Conservation (phyloP, 2,888 invertebrate species). For the Argyra leucocephala region DNA sequence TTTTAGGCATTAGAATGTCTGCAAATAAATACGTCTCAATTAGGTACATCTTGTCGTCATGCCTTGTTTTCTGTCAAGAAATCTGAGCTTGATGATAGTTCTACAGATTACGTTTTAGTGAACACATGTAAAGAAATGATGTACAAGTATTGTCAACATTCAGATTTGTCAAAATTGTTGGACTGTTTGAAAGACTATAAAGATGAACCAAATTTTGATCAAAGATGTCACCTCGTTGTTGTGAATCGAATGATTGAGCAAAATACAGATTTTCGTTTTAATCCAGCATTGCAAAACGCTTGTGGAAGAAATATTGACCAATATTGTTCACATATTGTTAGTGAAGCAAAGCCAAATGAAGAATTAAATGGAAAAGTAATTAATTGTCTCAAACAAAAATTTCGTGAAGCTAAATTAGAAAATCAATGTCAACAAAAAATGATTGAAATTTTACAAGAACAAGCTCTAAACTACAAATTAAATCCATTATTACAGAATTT, state of each 20-base stretch:
- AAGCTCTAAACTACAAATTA: conserved; percentile 81
- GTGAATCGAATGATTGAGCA: conserved; percentile 81
- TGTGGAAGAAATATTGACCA: conserved; percentile 75
- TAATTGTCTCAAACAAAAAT: conserved; percentile 72
- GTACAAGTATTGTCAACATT: conserved; percentile 68
- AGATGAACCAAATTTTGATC: conserved; percentile 68
- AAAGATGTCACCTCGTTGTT: conserved; percentile 74
- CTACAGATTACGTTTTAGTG: conserved; percentile 75
- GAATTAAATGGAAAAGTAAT: conserved; percentile 73
- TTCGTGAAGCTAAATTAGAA: conserved; percentile 63
- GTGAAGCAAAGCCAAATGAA: conserved; percentile 52
- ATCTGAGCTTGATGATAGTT: conserved; percentile 77
- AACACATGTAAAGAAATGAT: conserved; percentile 80
- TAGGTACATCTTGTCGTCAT: conserved; percentile 63
- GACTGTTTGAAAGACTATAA: conserved; percentile 71
- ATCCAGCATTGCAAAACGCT: conserved; percentile 69
- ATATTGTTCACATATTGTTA: conserved; percentile 52
- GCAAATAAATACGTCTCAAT: conserved; percentile 51
- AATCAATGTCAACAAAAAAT: conserved; percentile 74
- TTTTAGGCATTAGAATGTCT: conserved; percentile 73
- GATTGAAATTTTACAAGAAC: conserved; percentile 70
- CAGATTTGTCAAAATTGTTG: conserved; percentile 58
- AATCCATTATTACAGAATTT: conserved; percentile 77
- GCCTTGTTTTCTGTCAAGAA: conserved; percentile 76
- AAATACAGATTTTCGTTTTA: conserved; percentile 81